Conservation (phyloP, 2,888 invertebrate genomes). For the Leptinotarsa tumamoca region DNA sequence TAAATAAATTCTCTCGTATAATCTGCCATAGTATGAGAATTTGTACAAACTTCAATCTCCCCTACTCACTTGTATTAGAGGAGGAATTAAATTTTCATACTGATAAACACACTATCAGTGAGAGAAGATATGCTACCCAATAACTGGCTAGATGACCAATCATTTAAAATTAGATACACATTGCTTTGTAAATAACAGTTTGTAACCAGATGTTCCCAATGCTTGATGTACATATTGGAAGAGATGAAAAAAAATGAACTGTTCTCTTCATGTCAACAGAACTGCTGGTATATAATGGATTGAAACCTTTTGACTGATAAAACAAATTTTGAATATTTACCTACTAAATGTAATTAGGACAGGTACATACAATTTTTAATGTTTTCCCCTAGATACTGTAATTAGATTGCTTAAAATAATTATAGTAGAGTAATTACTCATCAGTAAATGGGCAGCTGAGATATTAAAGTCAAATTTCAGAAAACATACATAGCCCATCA, state of each 20-base stretch:
- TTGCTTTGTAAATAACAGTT: conserved; percentile 1
- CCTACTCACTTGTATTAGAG: not conserved
- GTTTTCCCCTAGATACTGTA: too few species aligned
- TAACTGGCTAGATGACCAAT: conserved; percentile 14
- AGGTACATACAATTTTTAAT: too few species aligned
- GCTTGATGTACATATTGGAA: conserved; percentile 8
- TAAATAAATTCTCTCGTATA: too few species aligned
- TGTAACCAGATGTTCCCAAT: conserved; percentile 13
- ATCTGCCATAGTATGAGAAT: too few species aligned
- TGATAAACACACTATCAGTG: conserved; percentile 10
- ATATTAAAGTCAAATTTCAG: too few species aligned
- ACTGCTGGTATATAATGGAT: not conserved
- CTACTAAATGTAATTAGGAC: too few species aligned
- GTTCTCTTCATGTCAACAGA: not conserved
- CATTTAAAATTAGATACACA: conserved; percentile 16
- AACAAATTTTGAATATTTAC: not conserved
- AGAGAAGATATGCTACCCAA: not conserved
- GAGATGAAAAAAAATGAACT: not conserved
- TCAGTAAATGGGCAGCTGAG: too few species aligned
- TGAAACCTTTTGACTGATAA: not conserved
- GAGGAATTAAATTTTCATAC: not conserved
- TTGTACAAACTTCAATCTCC: not conserved
- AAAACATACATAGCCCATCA: too few species aligned
- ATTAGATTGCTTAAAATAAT: too few species aligned
- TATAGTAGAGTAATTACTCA: too few species aligned